These are phyloP conservation scores for Cheilosia soror DNA, from an alignment of 2,888 invertebrate genomes.

Conservation along the genomic window DNA sequence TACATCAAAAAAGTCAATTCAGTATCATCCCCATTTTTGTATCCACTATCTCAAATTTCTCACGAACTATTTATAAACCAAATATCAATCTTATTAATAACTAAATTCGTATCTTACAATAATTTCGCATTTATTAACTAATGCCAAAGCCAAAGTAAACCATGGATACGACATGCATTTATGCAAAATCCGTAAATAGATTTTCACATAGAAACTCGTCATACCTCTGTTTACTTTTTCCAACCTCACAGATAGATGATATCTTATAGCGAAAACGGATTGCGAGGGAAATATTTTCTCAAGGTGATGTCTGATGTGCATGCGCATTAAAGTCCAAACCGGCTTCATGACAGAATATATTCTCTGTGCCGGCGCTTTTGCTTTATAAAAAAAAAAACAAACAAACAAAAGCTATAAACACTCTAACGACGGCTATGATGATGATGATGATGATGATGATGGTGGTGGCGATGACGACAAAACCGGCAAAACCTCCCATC, in stretches of 20 bases:
- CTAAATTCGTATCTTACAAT: conserved; percentile 11
- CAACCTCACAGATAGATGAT: background rate
- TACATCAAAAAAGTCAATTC: no score
- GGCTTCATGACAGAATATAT: conserved; percentile 59
- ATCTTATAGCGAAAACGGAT: conserved; percentile 22
- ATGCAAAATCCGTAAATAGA: conserved; percentile 26
- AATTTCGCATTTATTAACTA: conserved; percentile 9
- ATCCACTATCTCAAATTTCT: no score
- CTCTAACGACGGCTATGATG: conserved; percentile 45
- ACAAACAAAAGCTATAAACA: conserved; percentile 57
- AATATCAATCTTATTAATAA: conserved; percentile 11
- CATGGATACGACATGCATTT: conserved; percentile 19
- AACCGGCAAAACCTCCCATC: conserved; percentile 62
- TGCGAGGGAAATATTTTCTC: conserved; percentile 65
- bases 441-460: conserved; percentile 32
- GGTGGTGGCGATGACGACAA: conserved; percentile 55
- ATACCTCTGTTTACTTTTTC: conserved; percentile 14
- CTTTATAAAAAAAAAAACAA: conserved; percentile 51
- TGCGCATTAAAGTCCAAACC: conserved; percentile 62
- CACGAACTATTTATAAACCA: background rate
- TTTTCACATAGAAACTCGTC: conserved; percentile 24
- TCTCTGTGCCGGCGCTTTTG: conserved; percentile 56
- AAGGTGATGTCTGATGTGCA: conserved; percentile 73
- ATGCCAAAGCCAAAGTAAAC: background rate
- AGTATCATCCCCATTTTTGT: no score